Conservation (phyloP, 2,797 vertebrate species). For the Fringilla coelebs region DNA sequence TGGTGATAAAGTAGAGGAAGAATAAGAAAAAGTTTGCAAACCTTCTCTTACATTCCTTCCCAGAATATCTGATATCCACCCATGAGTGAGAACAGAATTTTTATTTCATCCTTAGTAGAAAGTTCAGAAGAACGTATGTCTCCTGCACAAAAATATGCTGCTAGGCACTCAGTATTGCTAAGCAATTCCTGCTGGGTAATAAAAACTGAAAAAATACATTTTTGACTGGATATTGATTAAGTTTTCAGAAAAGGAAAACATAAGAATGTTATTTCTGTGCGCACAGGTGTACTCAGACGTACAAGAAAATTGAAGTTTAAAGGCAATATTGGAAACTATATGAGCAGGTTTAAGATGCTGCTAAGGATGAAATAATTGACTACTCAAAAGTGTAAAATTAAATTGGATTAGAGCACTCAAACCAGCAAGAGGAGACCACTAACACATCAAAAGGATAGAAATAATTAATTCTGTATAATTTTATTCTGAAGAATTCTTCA, state of each 20-base stretch:
- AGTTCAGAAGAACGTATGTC: not conserved
- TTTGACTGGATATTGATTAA: not conserved
- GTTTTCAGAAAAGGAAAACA: conserved; percentile 18
- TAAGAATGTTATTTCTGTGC: not conserved
- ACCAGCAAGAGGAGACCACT: not conserved
- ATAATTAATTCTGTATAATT: not conserved
- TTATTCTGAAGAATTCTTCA: not conserved
- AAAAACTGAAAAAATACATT: not conserved
- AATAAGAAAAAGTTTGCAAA: not conserved
- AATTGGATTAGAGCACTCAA: not conserved
- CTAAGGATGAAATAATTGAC: conserved; percentile 37
- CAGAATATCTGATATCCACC: not conserved
- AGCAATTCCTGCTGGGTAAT: not conserved
- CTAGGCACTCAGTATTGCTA: not conserved
- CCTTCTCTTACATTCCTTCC: not conserved
- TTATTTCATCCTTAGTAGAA: not conserved
- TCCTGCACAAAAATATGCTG: not conserved
- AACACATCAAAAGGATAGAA: not conserved
- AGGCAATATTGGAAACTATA: conserved; percentile 59
- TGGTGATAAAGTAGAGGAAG: not conserved
- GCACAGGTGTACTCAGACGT: conserved; percentile 19
- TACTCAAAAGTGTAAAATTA: not conserved
- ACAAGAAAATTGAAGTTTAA: conserved; percentile 63
- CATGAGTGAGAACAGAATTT: not conserved
- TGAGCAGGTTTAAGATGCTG: conserved; percentile 41